These are phyloP conservation scores for Sylvietta virens DNA, from an alignment of 2,113 vertebrate genomes.

Conservation along the genomic window DNA sequence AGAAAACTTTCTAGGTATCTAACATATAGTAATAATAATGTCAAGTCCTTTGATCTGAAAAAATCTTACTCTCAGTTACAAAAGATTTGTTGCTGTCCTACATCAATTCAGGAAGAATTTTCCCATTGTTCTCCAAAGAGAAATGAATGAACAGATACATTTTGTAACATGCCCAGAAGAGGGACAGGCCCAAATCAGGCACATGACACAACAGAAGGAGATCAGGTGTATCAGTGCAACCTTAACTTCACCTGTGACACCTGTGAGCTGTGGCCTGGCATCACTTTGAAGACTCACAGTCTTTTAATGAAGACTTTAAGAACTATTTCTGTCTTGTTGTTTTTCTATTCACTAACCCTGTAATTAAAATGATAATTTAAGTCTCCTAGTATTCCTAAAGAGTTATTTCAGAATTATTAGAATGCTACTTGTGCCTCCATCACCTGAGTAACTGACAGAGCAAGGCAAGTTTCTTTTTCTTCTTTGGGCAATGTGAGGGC, in stretches of 20 bases:
- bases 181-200: not conserved
- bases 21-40: not conserved
- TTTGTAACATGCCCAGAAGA: not conserved
- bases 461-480: not conserved
- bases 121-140: not conserved
- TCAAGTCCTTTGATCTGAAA: not conserved
- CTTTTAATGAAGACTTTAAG: not conserved
- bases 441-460: not conserved
- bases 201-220: not conserved
- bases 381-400: not conserved
- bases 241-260: not conserved
- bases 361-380: not conserved
- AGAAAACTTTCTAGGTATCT: not conserved
- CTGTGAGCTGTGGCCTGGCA: not conserved
- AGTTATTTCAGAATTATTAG: not conserved
- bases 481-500: not conserved
- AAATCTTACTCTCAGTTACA: not conserved
- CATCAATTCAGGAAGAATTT: not conserved
- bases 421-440: accelerated
- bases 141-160: not conserved
- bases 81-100: not conserved
- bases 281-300: not conserved
- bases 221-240: not conserved
- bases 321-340: not conserved
- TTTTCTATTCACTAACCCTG: not conserved